Evolutionary conservation across 2,888 invertebrate species (phyloP).

Genomic region (Lasioglossum malachurum): DNA sequence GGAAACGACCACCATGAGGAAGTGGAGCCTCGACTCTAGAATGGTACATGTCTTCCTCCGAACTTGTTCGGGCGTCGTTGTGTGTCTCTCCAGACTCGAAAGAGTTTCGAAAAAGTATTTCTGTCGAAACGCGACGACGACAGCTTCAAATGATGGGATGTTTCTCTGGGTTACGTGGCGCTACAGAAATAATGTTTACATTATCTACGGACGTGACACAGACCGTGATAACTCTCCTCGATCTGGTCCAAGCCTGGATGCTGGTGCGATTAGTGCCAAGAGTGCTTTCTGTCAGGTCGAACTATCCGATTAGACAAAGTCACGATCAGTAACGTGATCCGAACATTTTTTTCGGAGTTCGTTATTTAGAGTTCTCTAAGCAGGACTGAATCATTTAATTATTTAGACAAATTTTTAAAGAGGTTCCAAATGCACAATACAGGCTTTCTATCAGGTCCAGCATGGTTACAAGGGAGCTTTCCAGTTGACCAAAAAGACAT

Average conservation of each 20-base stretch:
- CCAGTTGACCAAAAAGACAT: too few relatives aligned
- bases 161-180: conserved; percentile 27
- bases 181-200: conserved; percentile 38
- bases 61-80: not conserved
- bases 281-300: not conserved
- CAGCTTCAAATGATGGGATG: not conserved
- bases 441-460: too few relatives aligned
- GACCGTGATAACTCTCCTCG: conserved; percentile 26
- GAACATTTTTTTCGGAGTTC: too few relatives aligned
- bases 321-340: too few relatives aligned
- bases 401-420: too few relatives aligned
- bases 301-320: not conserved
- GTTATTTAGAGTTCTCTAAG: too few relatives aligned
- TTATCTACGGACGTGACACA: conserved; percentile 37
- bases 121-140: not conserved
- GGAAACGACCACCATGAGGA: conserved; percentile 67
- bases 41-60: conserved; percentile 66
- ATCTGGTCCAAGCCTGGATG: not conserved
- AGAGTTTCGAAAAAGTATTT: not conserved
- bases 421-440: too few relatives aligned
- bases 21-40: conserved; percentile 78
- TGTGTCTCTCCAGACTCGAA: not conserved
- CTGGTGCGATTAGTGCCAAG: conserved; percentile 8
- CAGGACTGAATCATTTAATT: too few relatives aligned
- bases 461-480: too few relatives aligned